Conservation (phyloP, 1,140 invertebrate genomes). For the Cataglyphis hispanica region DNA sequence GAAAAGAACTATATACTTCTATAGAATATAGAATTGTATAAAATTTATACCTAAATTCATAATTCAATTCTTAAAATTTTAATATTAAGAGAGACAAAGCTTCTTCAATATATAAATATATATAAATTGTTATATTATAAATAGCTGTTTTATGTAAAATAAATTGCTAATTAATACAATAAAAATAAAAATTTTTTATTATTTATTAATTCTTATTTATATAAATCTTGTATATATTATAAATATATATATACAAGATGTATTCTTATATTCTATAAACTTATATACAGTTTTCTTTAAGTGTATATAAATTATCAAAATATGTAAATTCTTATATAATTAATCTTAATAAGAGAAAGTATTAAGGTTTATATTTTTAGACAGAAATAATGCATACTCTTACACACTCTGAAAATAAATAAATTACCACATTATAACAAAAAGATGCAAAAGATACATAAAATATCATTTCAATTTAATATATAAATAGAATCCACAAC, state of each 20-base stretch:
- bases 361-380: constrained; percentile 21
- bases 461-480: neutral
- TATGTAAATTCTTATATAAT: constrained; percentile 13
- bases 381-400: constrained; percentile 26
- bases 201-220: neutral
- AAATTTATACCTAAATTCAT: neutral
- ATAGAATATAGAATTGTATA: neutral
- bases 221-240: constrained; percentile 8
- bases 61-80: constrained; percentile 15
- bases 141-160: neutral
- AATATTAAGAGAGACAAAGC: too few relatives aligned
- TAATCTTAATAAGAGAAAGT: neutral
- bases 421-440: constrained; percentile 18
- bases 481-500: constrained; percentile 2
- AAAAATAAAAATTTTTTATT: neutral
- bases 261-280: too few relatives aligned
- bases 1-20: neutral
- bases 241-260: neutral
- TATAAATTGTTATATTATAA: neutral
- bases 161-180: neutral
- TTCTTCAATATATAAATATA: neutral
- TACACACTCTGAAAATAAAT: constrained; percentile 23
- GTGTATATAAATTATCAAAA: neutral
- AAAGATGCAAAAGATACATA: neutral
- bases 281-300: too few relatives aligned